phyloP scores from a whole-genome alignment of 2,888 invertebrate species.

The Trilocha varians region DNA sequence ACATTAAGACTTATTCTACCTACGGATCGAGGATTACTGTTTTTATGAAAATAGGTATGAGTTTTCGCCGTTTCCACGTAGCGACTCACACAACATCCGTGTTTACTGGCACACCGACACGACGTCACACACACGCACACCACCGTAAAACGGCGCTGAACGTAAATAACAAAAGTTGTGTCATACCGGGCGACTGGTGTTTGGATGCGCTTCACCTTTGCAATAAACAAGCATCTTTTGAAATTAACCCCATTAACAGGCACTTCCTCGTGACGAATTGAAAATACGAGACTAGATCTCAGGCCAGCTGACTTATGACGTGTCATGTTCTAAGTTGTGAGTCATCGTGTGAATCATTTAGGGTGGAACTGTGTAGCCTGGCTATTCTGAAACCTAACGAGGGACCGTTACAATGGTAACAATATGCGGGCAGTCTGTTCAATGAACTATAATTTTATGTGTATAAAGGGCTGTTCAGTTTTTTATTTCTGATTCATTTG shows the following conservation, averaged over 20 bases:
- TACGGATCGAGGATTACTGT: slow-evolving; percentile 6
- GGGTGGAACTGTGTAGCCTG: background rate
- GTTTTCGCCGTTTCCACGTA: slow-evolving; percentile 18
- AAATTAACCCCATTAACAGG: too few relatives aligned
- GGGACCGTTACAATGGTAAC: background rate
- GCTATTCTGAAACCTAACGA: background rate
- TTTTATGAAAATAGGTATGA: slow-evolving; percentile 19
- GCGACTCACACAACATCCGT: slow-evolving; percentile 39
- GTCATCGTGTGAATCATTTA: background rate
- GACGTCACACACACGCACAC: slow-evolving; percentile 56
- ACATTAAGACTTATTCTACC: too few relatives aligned
- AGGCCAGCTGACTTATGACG: background rate
- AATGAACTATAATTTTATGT: background rate
- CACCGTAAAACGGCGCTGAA: slow-evolving; percentile 51
- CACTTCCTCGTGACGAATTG: background rate
- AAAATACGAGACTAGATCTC: background rate
- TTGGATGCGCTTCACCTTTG: background rate
- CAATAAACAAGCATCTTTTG: too few relatives aligned
- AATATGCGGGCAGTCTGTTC: background rate
- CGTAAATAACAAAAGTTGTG: slow-evolving; percentile 35
- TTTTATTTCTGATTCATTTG: too few relatives aligned
- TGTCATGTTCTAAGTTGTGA: background rate
- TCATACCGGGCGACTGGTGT: background rate
- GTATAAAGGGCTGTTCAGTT: too few relatives aligned
- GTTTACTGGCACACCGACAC: slow-evolving; percentile 57